Evolutionary conservation across 2,113 vertebrate species (phyloP).

Genomic region (Caloenas nicobarica): DNA sequence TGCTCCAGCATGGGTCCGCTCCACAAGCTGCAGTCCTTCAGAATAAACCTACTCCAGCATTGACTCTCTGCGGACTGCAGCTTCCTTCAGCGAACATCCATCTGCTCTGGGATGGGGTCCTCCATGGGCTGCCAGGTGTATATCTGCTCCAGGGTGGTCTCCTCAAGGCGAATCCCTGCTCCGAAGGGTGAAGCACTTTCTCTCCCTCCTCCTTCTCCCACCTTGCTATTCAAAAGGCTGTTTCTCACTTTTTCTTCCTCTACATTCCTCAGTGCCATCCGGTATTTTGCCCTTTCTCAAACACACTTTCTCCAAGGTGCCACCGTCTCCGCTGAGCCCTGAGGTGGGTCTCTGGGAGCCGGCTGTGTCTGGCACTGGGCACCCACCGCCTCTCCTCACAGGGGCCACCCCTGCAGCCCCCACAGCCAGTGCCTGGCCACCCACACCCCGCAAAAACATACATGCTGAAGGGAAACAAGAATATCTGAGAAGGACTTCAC

Average conservation of each 20-base stretch:
- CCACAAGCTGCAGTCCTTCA: background rate
- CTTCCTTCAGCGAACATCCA: background rate
- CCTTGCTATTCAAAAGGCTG: too few species aligned
- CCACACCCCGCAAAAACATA: background rate
- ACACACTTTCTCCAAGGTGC: background rate
- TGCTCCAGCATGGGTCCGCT: background rate
- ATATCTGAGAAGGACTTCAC: background rate
- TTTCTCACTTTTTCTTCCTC: background rate
- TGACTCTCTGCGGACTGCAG: background rate
- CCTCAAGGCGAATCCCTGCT: background rate
- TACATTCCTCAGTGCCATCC: background rate
- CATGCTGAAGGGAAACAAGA: background rate
- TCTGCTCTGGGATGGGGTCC: background rate
- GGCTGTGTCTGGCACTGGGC: background rate
- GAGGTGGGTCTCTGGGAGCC: background rate
- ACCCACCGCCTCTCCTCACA: background rate
- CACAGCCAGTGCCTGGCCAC: fast-evolving
- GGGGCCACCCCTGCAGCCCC: background rate
- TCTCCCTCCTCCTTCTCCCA: background rate
- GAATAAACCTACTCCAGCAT: background rate
- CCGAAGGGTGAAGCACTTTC: background rate
- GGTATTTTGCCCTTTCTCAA: background rate
- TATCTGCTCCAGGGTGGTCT: background rate
- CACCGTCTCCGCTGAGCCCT: too few species aligned
- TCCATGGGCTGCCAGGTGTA: background rate